Conservation (phyloP, 2,113 vertebrate species). For the Oncorhynchus keta region DNA sequence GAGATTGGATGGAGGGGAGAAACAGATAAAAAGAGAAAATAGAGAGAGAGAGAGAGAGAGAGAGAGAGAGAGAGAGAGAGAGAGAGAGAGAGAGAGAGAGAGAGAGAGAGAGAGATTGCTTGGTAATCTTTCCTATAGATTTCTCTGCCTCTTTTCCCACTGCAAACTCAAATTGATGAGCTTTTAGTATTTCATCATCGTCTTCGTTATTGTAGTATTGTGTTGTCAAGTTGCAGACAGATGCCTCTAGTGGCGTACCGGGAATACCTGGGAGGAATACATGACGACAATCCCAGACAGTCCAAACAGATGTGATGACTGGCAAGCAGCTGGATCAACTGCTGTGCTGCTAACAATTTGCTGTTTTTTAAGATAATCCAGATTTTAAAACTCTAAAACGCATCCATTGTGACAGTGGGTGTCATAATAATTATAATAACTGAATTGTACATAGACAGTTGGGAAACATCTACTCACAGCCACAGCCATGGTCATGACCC, state of each 20-base stretch:
- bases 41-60: too few relatives aligned
- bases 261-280: constrained; percentile 3
- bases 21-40: too few relatives aligned
- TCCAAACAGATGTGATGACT: constrained; percentile 7
- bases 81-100: too few relatives aligned
- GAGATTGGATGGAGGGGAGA: too few relatives aligned
- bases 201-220: constrained; percentile 3
- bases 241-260: constrained; percentile 12
- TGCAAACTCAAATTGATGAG: constrained; percentile 32
- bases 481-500: constrained; percentile 9
- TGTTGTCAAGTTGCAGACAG: constrained; percentile 25
- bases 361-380: too few relatives aligned
- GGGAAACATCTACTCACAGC: constrained; percentile 19
- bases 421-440: too few relatives aligned
- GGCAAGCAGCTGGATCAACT: constrained; percentile 24
- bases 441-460: neutral
- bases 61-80: too few relatives aligned
- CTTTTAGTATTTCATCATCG: constrained; percentile 13
- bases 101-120: constrained; percentile 27
- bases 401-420: neutral
- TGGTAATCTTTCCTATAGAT: constrained; percentile 2
- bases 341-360: too few relatives aligned
- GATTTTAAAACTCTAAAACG: neutral
- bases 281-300: too few relatives aligned
- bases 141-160: neutral